Conservation (phyloP, 2,888 invertebrate species). For the Cataglyphis cursor region DNA sequence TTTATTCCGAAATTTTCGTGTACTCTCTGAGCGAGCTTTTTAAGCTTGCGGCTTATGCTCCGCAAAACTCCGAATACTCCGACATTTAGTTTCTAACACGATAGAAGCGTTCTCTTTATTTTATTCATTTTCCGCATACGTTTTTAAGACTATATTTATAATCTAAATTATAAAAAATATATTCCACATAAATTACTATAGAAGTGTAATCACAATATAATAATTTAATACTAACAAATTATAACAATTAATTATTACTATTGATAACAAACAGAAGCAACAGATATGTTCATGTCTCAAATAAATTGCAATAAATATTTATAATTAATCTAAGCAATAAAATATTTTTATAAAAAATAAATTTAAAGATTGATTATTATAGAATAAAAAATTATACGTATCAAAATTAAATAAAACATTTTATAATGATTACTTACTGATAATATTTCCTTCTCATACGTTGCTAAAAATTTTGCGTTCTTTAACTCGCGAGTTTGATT, state of each 20-base stretch:
- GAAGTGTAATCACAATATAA: constrained; percentile 13
- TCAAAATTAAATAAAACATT: background rate
- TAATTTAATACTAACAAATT: background rate
- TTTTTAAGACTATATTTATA: background rate
- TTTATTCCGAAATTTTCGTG: constrained; percentile 72
- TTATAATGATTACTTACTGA: background rate
- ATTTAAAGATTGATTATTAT: background rate
- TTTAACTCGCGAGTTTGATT: constrained; percentile 30
- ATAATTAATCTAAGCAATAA: background rate
- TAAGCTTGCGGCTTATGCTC: constrained; percentile 67
- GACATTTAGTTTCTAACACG: constrained; percentile 43
- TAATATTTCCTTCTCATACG: constrained; percentile 2
- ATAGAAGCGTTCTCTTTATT: constrained; percentile 27
- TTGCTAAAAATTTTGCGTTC: background rate
- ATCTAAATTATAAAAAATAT: constrained; percentile 11
- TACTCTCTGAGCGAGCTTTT: constrained; percentile 69
- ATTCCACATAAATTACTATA: background rate
- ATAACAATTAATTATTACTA: background rate
- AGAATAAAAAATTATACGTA: background rate
- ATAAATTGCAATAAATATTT: background rate
- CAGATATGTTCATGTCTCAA: background rate
- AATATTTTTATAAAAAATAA: background rate
- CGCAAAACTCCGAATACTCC: constrained; percentile 67
- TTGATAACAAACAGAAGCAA: background rate
- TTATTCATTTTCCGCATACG: constrained; percentile 14